Evolutionary conservation across 1,140 invertebrate species (phyloP), one percentile per base, ranked within the genome.

Genomic region (Asobara japonica): DNA sequence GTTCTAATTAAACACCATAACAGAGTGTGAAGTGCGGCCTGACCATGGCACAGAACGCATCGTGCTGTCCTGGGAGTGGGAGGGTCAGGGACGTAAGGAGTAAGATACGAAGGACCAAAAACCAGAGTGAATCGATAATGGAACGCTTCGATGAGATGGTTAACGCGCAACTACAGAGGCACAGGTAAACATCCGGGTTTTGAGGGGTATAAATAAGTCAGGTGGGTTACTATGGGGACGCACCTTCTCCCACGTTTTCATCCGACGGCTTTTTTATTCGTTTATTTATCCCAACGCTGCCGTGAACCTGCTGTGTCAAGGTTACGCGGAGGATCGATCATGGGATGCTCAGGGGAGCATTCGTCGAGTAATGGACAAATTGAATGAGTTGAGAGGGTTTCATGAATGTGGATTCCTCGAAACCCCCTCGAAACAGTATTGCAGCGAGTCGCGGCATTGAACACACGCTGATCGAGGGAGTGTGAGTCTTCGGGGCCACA

Each of bases 31-130:
- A 36, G 11, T n/a, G n/a, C 48, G 3, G 45, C 27, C 27, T 45
- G 66, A 68, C 56, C 68, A 61, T 69, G 68, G 68, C 68, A 61
- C 68, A 61, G 56, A 61, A 62, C 22, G 25, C 31, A 61, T 56
- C 18, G 3, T 16, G 16, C 29, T 45, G 10, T 30, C 56, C 60
- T 65, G 60, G 25, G 41, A 22, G 18, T 8, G 13, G 30, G 5
- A 75, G 51, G 77, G 76, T 76, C 78, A 79, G 67, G 77, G 73
- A 38, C 69, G 18, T 56, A 56, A 56, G 51, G 51, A 56, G 51
- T 56, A 48, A 69, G 48, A 38, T 45, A 67, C 30, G 20, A 41
- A 30, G 31, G 22, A 11, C 33, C 33, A 27, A 16, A 62, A 69
- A 69, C 22, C 33, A 62, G 16, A 69, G 18, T 18, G 10, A 56